These are phyloP conservation scores for Brachyhypopomus gauderio DNA, from an alignment of 2,113 vertebrate species.

Conservation along the genomic window DNA sequence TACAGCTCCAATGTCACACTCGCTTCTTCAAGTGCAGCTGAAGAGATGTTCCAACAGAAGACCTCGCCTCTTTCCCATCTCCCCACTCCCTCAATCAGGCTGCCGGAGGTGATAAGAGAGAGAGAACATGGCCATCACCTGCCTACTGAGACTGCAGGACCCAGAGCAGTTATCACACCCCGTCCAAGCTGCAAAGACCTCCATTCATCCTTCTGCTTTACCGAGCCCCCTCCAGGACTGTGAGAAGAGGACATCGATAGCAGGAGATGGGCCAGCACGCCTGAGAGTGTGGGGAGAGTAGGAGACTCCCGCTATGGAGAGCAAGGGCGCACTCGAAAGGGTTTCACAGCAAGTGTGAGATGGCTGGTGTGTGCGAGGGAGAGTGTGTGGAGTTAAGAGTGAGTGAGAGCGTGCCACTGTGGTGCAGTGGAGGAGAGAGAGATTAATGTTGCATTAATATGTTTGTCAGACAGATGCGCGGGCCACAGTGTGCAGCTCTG, in stretches of 20 bases:
- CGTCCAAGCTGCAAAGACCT: constrained; percentile 1
- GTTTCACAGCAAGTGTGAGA: constrained; percentile 7
- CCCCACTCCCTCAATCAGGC: constrained; percentile 9
- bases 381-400: neutral
- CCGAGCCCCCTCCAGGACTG: neutral
- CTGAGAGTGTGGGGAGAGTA: constrained; percentile 5
- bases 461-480: constrained; percentile 12
- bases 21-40: neutral
- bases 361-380: neutral
- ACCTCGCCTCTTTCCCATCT: neutral
- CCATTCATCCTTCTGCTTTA: constrained; percentile 4
- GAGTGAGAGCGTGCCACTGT: neutral
- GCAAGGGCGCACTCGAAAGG: neutral
- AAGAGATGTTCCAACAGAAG: constrained; percentile 9
- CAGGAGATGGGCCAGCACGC: constrained; percentile 12
- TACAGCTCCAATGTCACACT: neutral
- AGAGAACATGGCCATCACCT: constrained; percentile 23
- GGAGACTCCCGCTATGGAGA: neutral
- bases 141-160: constrained; percentile 14
- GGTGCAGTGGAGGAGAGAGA: constrained; percentile 10
- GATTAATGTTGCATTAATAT: neutral
- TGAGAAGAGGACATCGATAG: neutral
- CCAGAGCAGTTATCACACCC: constrained; percentile 2
- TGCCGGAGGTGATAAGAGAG: constrained; percentile 18
- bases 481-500: neutral